Conservation (phyloP, 2,888 invertebrate species). For the Tenodera sinensis region DNA sequence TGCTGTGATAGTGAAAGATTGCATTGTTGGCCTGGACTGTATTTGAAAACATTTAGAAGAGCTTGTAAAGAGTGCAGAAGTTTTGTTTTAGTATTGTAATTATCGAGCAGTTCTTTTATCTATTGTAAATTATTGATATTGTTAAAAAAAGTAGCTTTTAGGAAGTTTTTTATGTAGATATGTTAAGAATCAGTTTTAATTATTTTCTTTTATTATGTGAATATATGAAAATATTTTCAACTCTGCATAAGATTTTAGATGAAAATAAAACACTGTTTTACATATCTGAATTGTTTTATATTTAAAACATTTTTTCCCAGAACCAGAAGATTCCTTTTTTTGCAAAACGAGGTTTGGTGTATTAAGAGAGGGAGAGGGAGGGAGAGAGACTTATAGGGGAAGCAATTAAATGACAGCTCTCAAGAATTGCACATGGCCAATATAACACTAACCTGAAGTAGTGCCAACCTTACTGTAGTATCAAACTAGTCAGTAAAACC, state of each 20-base stretch:
- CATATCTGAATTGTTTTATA: neutral
- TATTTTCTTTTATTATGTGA: neutral
- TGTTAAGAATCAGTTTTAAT: neutral
- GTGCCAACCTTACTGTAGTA: no score
- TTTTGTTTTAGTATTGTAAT: neutral
- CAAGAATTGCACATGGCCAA: no score
- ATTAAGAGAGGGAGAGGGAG: no score
- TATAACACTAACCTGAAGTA: no score
- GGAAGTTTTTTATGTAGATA: slow-evolving; percentile 1
- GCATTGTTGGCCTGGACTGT: neutral
- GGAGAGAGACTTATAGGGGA: no score
- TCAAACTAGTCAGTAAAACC: no score
- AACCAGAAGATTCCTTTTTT: neutral
- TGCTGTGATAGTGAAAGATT: slow-evolving; percentile 8
- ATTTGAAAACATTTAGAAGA: neutral
- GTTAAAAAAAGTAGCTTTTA: neutral
- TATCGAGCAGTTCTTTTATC: neutral
- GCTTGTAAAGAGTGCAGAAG: neutral
- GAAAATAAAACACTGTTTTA: neutral
- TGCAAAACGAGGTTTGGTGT: no score
- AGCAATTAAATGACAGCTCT: no score
- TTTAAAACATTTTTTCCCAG: neutral
- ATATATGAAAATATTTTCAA: neutral
- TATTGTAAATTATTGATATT: slow-evolving; percentile 13
- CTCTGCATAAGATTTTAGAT: slow-evolving; percentile 3